Evolutionary conservation across 2,888 invertebrate species (phyloP), one percentile per base, ranked within the genome.

Genomic region (Salpingus planirostris): DNA sequence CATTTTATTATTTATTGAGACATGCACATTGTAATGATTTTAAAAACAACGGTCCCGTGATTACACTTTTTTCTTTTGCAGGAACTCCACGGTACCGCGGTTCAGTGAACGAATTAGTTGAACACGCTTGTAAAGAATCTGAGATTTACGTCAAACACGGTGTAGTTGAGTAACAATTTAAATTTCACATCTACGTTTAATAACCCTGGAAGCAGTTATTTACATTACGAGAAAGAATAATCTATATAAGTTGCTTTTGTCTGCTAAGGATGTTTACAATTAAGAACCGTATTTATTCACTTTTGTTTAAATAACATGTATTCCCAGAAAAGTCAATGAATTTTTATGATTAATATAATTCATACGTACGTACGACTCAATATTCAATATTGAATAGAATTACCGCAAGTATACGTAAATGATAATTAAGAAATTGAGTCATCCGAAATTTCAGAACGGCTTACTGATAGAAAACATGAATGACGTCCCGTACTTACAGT

Each of bases 401-500:
- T n/a, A n/a, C n/a, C n/a, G n/a, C n/a, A n/a, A n/a, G n/a, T n/a
- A n/a, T n/a, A n/a, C n/a, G n/a, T n/a, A n/a, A n/a, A n/a, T n/a
- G n/a, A n/a, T n/a, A n/a, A n/a, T n/a, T n/a, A n/a, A n/a, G n/a
- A n/a, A n/a, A n/a, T n/a, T n/a, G n/a, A n/a, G n/a, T n/a, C n/a
- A n/a, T n/a, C n/a, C n/a, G 8, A 14, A 8, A 21, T 33, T 55
- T 42, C 42, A 84, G 83, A 78, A 84, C 60, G 79, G 72, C 2
- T 62, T 86, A 13, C 52, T 85, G 21, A 63, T 87, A 7, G 85
- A 86, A 66, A 86, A 86, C 55, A 86, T 86, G 85, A 75, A 82
- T 51, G 85, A 86, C 54, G 57, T 81, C 12, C 85, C 86, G 0
- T 87, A 85, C 50, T 53, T 78, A 1, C 71, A 70, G 49, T 62